Conservation (phyloP, 2,797 vertebrate species). For the Miopithecus talapoin region DNA sequence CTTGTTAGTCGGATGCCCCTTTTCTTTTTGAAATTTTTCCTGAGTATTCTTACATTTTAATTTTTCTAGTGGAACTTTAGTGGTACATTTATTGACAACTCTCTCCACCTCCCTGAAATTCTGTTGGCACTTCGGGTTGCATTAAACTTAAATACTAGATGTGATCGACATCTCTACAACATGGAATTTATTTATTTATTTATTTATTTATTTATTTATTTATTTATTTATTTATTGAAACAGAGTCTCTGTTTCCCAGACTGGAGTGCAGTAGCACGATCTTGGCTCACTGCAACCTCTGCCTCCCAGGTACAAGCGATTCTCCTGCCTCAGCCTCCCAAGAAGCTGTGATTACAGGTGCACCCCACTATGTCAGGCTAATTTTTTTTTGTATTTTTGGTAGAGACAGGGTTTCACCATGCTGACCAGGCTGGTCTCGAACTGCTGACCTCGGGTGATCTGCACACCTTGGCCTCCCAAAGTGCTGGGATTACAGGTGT, state of each 20-base stretch:
- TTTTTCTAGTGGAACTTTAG: not conserved
- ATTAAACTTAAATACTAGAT: not conserved
- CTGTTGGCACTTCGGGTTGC: not conserved
- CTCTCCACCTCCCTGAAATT: not conserved
- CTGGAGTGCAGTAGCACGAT: not conserved
- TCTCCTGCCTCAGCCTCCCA: not conserved
- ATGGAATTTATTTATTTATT: no score
- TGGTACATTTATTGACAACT: not conserved
- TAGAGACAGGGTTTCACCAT: not conserved
- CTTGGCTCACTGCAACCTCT: not conserved
- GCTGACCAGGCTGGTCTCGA: not conserved
- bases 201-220: no score
- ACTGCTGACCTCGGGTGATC: not conserved
- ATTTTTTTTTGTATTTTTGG: not conserved
- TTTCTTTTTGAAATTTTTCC: not conserved
- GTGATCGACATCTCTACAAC: not conserved
- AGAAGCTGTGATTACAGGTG: not conserved
- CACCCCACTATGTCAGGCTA: rapidly evolving
- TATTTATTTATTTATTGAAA: no score
- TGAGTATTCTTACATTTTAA: not conserved
- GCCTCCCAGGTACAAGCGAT: not conserved
- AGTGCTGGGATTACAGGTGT: not conserved
- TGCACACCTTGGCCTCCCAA: not conserved
- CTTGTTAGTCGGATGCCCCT: not conserved
- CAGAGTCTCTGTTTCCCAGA: not conserved